Conservation (phyloP, 2,113 vertebrate species). For the Cyanoliseus patagonus region DNA sequence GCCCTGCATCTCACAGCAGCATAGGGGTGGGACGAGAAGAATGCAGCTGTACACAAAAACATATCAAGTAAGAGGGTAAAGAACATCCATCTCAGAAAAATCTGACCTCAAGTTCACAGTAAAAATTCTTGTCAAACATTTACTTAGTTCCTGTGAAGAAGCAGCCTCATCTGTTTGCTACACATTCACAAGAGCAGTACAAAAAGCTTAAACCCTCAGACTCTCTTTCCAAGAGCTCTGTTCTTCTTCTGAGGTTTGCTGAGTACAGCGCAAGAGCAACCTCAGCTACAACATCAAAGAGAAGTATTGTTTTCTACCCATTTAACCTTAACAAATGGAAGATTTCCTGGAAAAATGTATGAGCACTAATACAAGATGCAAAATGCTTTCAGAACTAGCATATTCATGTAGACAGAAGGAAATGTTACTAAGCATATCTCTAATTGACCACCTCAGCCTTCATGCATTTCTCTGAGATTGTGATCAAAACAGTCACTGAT, state of each 20-base stretch:
- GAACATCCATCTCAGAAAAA: conserved; percentile 26
- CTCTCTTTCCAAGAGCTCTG: neutral
- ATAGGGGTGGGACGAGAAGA: conserved; percentile 42
- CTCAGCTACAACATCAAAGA: neutral
- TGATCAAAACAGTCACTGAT: neutral
- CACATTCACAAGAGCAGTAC: neutral
- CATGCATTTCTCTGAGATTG: neutral
- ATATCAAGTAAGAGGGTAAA: conserved; percentile 13
- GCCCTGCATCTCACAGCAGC: conserved; percentile 3
- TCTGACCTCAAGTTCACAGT: conserved; percentile 32
- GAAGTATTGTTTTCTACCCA: neutral
- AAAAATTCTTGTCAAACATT: conserved; percentile 33
- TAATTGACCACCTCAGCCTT: neutral
- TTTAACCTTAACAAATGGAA: neutral
- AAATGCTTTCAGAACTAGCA: neutral
- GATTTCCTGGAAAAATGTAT: neutral
- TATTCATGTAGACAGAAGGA: neutral
- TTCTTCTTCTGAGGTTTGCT: neutral
- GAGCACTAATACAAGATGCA: neutral
- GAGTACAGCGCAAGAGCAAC: neutral
- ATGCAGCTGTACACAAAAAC: conserved; percentile 40
- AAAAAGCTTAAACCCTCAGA: neutral
- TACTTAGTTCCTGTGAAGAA: neutral
- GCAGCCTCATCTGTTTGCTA: neutral
- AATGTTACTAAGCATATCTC: neutral